phyloP scores from a whole-genome alignment of 2,113 vertebrate genomes.

The Ochotona princeps region DNA sequence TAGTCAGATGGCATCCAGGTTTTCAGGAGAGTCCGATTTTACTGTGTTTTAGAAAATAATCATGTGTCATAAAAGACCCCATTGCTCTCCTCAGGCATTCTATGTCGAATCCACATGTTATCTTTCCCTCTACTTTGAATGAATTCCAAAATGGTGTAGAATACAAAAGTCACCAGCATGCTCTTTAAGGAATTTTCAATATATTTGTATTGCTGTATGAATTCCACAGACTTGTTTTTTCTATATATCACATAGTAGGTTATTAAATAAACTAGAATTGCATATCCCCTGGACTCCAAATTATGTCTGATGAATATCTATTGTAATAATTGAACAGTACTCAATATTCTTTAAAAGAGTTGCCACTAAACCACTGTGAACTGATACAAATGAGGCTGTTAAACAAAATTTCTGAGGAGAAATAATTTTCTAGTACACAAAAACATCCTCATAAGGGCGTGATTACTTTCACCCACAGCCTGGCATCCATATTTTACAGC shows the following conservation, averaged over 20 bases:
- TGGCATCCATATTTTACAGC: not conserved
- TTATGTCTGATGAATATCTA: not conserved
- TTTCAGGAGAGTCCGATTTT: constrained; percentile 17
- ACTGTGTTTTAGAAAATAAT: constrained; percentile 30
- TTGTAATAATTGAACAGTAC: constrained; percentile 26
- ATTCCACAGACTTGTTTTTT: constrained; percentile 26
- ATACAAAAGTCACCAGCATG: not conserved
- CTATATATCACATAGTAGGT: not conserved
- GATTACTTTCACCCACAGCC: not conserved
- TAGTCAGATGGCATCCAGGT: not conserved
- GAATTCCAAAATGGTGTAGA: not conserved
- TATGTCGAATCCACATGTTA: not conserved
- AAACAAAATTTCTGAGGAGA: constrained; percentile 15
- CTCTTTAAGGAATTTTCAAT: constrained; percentile 24
- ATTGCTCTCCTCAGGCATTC: not conserved
- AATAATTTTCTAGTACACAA: not conserved
- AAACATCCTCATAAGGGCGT: not conserved
- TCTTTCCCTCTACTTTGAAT: not conserved
- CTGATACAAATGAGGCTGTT: constrained; percentile 52
- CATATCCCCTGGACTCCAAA: not conserved
- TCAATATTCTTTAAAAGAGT: constrained; percentile 38
- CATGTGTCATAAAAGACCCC: not conserved
- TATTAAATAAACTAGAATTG: constrained; percentile 36
- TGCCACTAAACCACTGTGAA: constrained; percentile 24
- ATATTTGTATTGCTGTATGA: not conserved